These are phyloP conservation scores for Halichoerus grypus DNA, from an alignment of 2,113 vertebrate genomes.

Conservation along the genomic window DNA sequence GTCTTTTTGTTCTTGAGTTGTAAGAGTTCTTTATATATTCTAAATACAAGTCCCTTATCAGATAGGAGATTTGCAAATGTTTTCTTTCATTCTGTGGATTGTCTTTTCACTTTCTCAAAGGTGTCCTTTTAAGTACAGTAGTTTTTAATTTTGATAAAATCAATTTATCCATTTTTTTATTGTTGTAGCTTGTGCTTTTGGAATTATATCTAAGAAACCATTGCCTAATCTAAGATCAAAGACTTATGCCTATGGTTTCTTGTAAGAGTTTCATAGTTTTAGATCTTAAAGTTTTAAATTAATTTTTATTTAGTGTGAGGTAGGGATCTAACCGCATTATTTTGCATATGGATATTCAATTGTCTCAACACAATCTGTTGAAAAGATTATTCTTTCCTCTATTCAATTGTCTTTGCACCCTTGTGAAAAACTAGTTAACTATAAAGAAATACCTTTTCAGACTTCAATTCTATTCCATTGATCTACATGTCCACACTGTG, in stretches of 20 bases:
- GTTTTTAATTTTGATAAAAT: conserved; percentile 23
- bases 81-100: background rate
- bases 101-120: background rate
- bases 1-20: background rate
- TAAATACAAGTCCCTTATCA: background rate
- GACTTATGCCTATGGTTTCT: background rate
- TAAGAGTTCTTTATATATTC: conserved; percentile 6
- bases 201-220: background rate
- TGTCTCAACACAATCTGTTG: background rate
- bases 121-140: background rate
- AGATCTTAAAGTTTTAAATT: conserved; percentile 8
- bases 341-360: background rate
- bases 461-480: background rate
- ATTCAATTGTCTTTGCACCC: background rate
- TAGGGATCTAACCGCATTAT: background rate
- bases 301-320: background rate
- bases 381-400: background rate
- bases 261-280: background rate
- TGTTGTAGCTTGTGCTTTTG: background rate
- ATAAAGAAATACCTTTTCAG: background rate
- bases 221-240: background rate
- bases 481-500: background rate
- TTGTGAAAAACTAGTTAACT: background rate
- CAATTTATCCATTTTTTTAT: background rate
- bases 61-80: background rate